Percentiles rank a stretch among this genome's conserved stretches.
Conservation (phyloP, 2,888 invertebrate genomes). For the Nudaria mundana region DNA sequence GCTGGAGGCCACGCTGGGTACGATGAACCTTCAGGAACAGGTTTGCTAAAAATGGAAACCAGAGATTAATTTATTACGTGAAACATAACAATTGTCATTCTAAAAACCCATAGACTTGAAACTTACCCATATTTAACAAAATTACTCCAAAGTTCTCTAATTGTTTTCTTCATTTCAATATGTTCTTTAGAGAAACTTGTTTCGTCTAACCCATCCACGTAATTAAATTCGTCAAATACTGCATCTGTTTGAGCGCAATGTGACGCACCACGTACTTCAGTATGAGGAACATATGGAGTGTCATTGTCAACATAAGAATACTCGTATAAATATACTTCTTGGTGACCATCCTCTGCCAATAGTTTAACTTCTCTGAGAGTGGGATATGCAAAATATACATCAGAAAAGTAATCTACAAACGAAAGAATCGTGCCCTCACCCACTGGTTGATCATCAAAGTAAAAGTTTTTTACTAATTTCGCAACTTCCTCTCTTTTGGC, state of each 20-base stretch:
- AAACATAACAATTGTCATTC: too few relatives aligned
- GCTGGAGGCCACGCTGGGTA: conserved; percentile 41
- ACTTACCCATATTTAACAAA: conserved; percentile 40
- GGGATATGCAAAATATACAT: conserved; percentile 51
- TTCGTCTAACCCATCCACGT: conserved; percentile 8
- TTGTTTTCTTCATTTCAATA: conserved; percentile 21
- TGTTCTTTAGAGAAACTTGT: conserved; percentile 22
- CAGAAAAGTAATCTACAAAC: conserved; percentile 40
- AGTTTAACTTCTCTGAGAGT: conserved; percentile 36
- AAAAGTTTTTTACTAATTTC: conserved; percentile 36
- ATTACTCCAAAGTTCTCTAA: conserved; percentile 33
- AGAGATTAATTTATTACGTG: not conserved
- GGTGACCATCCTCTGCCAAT: conserved; percentile 29
- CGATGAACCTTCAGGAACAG: conserved; percentile 33
- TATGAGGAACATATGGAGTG: conserved; percentile 27
- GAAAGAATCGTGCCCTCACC: conserved; percentile 17
- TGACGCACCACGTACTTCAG: conserved; percentile 33
- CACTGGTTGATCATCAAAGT: conserved; percentile 41
- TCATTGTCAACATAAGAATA: conserved; percentile 41
- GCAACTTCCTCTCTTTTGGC: conserved; percentile 35
- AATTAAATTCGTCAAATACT: conserved; percentile 18
- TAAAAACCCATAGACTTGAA: not conserved
- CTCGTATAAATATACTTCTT: conserved; percentile 44
- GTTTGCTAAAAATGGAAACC: conserved; percentile 33
- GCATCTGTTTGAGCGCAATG: conserved; percentile 41